These are phyloP conservation scores for Phoronis australis DNA, from an alignment of 2,888 invertebrate genomes.

Conservation along the genomic window DNA sequence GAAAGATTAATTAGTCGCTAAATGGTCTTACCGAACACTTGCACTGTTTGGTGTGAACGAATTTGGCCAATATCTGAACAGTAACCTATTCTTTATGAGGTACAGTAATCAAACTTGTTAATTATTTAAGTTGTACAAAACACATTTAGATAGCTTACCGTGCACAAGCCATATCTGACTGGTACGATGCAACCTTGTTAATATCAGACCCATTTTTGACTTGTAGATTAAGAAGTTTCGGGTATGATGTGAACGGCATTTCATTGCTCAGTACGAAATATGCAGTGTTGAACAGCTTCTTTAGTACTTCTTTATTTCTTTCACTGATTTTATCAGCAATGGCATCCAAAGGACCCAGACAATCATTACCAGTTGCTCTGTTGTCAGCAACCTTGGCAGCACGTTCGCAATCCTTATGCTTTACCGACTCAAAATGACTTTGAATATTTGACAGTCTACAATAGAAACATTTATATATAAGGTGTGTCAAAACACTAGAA, in stretches of 20 bases:
- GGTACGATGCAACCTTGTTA: background rate
- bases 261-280: background rate
- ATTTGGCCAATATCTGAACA: no score
- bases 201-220: slow-evolving; percentile 4
- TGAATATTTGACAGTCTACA: background rate
- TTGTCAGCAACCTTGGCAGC: background rate
- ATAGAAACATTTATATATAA: no score
- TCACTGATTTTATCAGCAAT: background rate
- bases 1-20: no score
- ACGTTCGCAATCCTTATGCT: background rate
- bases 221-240: slow-evolving; percentile 1
- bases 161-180: background rate
- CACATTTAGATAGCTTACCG: no score
- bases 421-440: background rate
- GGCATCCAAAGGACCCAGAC: background rate
- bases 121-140: no score
- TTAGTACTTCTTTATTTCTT: background rate
- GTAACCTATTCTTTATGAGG: no score
- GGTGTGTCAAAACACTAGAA: no score
- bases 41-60: no score
- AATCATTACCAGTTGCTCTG: background rate
- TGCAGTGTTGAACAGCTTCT: background rate
- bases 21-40: no score
- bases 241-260: background rate
- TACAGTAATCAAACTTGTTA: no score